Conservation (phyloP, 1,140 invertebrate species). For the Drosophila pallidifrons region DNA sequence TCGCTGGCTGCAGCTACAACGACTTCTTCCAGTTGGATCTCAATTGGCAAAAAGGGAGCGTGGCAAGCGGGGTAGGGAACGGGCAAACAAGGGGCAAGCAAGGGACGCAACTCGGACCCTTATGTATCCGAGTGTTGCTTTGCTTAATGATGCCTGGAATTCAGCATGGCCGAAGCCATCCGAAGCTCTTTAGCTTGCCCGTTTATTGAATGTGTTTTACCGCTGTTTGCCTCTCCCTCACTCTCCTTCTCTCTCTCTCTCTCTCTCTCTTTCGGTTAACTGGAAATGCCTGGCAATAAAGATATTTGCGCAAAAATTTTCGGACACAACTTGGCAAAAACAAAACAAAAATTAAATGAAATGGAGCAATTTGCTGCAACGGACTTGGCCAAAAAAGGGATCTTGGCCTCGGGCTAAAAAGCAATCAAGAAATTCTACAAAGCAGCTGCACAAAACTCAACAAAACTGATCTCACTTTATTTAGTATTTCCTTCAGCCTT, state of each 20-base stretch:
- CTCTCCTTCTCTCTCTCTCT: neutral
- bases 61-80: neutral
- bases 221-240: neutral
- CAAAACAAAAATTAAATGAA: constrained; percentile 42
- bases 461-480: neutral
- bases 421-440: constrained; percentile 27
- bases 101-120: constrained; percentile 39
- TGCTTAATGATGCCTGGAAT: constrained; percentile 79
- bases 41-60: constrained; percentile 14
- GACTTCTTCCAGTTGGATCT: constrained; percentile 60
- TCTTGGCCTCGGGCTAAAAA: constrained; percentile 9
- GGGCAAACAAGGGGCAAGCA: neutral
- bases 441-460: neutral
- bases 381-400: neutral
- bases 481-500: neutral
- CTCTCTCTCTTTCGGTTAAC: constrained; percentile 22
- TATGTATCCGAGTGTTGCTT: constrained; percentile 69
- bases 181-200: constrained; percentile 32
- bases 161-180: constrained; percentile 75
- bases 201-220: constrained; percentile 48
- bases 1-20: constrained; percentile 7
- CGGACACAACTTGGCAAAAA: constrained; percentile 20
- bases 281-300: constrained; percentile 69
- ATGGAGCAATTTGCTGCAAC: constrained; percentile 71
- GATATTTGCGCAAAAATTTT: constrained; percentile 72